Conservation (phyloP, 2,888 invertebrate genomes). For the Merodon equestris region DNA sequence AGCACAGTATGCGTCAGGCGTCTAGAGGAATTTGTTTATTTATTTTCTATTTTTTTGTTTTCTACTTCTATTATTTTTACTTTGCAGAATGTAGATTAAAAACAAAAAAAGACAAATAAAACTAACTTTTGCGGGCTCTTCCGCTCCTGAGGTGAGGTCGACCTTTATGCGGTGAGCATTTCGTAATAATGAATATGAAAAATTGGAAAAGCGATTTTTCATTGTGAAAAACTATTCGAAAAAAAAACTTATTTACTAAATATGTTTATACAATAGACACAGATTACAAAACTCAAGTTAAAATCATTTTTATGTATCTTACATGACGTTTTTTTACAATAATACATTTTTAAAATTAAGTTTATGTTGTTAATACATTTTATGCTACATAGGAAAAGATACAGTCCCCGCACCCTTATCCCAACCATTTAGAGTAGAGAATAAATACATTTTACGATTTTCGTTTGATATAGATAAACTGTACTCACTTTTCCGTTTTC, state of each 20-base stretch:
- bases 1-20: conserved; percentile 41
- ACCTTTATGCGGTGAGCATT: conserved; percentile 74
- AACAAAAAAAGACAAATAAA: conserved; percentile 61
- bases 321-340: too few species aligned
- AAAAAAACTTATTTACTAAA: conserved; percentile 1
- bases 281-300: too few species aligned
- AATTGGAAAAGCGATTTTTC: conserved; percentile 67
- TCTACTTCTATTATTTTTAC: conserved; percentile 7
- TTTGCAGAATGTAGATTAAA: conserved; percentile 1
- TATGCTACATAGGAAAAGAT: too few species aligned
- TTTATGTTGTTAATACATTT: too few species aligned
- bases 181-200: conserved; percentile 60
- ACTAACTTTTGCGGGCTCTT: conserved; percentile 79
- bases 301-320: too few species aligned
- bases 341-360: too few species aligned
- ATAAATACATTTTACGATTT: too few species aligned
- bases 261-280: background rate
- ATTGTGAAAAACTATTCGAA: conserved; percentile 49
- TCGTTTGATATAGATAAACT: background rate
- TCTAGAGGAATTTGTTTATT: conserved; percentile 2
- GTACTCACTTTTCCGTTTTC: conserved; percentile 89
- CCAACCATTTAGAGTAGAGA: too few species aligned
- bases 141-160: conserved; percentile 78
- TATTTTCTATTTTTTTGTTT: too few species aligned
- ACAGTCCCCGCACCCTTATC: too few species aligned